Evolutionary conservation across 1,140 invertebrate genomes (phyloP), one percentile per base, ranked within the genome.

Genomic region (Drosophila tropicalis): DNA sequence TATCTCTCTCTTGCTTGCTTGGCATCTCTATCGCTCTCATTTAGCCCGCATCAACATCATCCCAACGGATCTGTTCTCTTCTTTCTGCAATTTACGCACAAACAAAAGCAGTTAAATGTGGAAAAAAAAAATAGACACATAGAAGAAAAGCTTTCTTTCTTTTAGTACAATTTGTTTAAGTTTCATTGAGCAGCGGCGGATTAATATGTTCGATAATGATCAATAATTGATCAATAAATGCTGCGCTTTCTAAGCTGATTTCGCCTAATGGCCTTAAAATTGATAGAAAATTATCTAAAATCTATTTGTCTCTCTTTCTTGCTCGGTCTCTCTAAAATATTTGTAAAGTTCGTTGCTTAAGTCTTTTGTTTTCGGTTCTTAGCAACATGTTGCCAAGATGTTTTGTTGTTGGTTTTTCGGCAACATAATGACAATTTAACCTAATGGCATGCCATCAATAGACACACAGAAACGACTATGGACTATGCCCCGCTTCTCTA

Each of bases 171-270:
- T 78, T 77, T 77, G 57, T 67, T 76, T 41, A 62, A 36, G 58
- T 76, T 76, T 75, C 64, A 67, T 54, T 66, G 12, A 32, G 47
- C 55, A 44, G 22, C 58, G 60, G 56, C 34, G 47, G 51, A 25
- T 51, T 67, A 78, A 73, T 77, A 70, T 72, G 62, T 75, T 55
- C 83, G 69, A 86, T 86, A 81, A 81, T 86, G 40, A 54, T 55
- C 62, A 75, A 83, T 86, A 87, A 87, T 86, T 87, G 79, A 67
- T 81, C 29, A 29, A 67, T 68, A 81, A 70, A 86, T 79, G 81
- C 70, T 58, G 57, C 70, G 72, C 71, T 78, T 78, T 75, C 76
- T 78, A 78, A 75, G 58, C 67, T 74, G 81, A 83, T 83, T 86
- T 62, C 68, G 76, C 65, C 75, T 86, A 86, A 86, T 86, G 68